Evolutionary conservation across 2,888 invertebrate genomes (phyloP), one percentile per base, ranked within the genome.

Genomic region (Pristionchus fissidentatus): DNA sequence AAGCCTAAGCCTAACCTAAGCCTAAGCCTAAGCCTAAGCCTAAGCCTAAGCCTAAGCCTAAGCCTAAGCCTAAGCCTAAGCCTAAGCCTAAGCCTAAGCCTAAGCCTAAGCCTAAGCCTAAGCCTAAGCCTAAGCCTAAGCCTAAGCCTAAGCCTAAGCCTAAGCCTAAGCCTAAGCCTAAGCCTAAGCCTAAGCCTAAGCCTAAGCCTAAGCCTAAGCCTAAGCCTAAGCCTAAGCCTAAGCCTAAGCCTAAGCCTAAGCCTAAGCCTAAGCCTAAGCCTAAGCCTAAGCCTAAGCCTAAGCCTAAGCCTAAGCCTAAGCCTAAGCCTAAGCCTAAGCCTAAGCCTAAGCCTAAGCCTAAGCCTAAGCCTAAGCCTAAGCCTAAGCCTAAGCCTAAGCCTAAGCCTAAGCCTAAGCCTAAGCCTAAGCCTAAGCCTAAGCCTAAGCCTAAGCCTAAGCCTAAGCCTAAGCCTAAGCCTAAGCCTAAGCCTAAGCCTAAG

Each of bases 1-100:
- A 84, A 49, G 15, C 41, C 52, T 46, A 84, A 29, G 15, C 83
- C 84, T 32, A 84, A 41, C 83, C 55, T 83, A 83, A 84, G 83
- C 78, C n/a, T n/a, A n/a, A n/a, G n/a, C n/a, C n/a, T n/a, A n/a
- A n/a, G n/a, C n/a, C n/a, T n/a, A n/a, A n/a, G 22, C 13, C 55
- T 22, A 15, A 55, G 22, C 13, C 55, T 22, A 15, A 55, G 22
- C 13, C 55, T 55, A 55, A 55, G 55, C 55, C 55, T 55, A 55
- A 55, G 55, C 55, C 55, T 55, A 55, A 55, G 55, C 55, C 55
- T 55, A 55, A 55, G 55, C 55, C 55, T 55, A 55, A 55, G 55
- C 55, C 55, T 55, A 55, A 55, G 55, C 55, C 46, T 55, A n/a
- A n/a, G n/a, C n/a, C n/a, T n/a, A n/a, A n/a, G n/a, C n/a, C n/a